Conservation (phyloP, 1,140 invertebrate species). For the Lepidurus packardi region DNA sequence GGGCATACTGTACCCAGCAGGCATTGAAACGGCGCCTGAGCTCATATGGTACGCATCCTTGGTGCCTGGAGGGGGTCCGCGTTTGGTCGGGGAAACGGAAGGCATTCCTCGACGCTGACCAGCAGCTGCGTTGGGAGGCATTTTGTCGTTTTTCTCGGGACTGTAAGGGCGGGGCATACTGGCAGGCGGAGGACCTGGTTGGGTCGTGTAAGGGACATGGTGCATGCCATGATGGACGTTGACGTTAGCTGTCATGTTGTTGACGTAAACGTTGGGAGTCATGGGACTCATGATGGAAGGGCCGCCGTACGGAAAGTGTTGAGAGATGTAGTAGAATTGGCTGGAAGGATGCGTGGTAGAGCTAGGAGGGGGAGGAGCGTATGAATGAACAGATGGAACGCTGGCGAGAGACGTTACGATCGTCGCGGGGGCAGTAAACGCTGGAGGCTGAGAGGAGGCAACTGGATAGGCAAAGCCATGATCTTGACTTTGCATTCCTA, state of each 20-base stretch:
- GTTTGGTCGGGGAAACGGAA: background rate
- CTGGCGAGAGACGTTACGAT: too few species aligned
- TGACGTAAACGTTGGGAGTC: background rate
- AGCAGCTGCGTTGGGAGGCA: background rate
- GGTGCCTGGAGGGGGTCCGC: background rate
- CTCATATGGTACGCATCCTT: background rate
- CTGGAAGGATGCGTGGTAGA: background rate
- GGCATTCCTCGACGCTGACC: background rate
- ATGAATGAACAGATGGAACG: background rate
- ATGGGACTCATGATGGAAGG: background rate
- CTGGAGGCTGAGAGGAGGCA: too few species aligned
- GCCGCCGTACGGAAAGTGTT: background rate
- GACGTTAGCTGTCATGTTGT: slow-evolving; percentile 3
- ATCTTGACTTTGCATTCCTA: too few species aligned
- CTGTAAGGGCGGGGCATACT: background rate
- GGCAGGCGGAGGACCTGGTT: background rate
- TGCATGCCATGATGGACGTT: background rate
- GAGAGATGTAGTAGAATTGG: background rate
- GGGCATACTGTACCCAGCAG: background rate
- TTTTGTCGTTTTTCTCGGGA: background rate
- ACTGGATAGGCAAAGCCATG: too few species aligned
- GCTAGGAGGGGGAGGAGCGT: background rate
- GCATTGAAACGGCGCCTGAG: background rate
- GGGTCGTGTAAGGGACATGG: background rate
- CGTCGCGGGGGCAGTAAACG: too few species aligned